Base-by-base conservation (phyloP, 2,888 invertebrate species). In the Amphipyra berbera region DNA sequence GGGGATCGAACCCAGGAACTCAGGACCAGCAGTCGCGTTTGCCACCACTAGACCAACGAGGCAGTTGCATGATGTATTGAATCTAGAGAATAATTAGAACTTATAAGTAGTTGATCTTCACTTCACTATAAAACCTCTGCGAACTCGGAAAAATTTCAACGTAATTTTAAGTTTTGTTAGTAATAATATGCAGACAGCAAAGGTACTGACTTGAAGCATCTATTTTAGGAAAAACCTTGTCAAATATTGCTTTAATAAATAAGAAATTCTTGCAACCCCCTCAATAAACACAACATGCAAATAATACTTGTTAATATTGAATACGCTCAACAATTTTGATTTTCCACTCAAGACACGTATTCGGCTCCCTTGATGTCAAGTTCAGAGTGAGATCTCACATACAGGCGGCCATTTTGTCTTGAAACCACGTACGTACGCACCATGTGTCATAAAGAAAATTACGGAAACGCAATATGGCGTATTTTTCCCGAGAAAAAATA, bases 321-420 rank as follows among this genome's bases (percentile, higher is more conserved):
- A 38, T 14, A 42, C 9, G 37, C 8, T 57, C 10, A 35, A 8
- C 13, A 27, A 13, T 40, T 54, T 35, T 9, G n/a, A 49, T 37
- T 49, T 21, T 15, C 21, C 27, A 37, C 21, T 21, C 21, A 3
- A 21, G 1, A 14, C 21, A 54, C 38, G 21, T 48, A 56, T 38
- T 12, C 37, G 27, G 9, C 12, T 30, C 33, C 41, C 9, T 21
- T 30, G 15, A 50, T 55, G 45, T 47, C 53, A 64, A 63, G 56
- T 57, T 74, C 75, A 70, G 21, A 13, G 48, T 14, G 33, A 38
- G n/a, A 47, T 37, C 46, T 45, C 33, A 57, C 40, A 30, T 21
- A 59, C 3, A 10, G 13, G 21, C 52, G 12, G 52, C 68, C 61
- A 69, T 69, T 48, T 68, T 68, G 41, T 56, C 21, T 49, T 54